Evolutionary conservation across 2,797 vertebrate species (phyloP), one percentile per base, ranked within the genome.

Genomic region (Allobates femoralis): DNA sequence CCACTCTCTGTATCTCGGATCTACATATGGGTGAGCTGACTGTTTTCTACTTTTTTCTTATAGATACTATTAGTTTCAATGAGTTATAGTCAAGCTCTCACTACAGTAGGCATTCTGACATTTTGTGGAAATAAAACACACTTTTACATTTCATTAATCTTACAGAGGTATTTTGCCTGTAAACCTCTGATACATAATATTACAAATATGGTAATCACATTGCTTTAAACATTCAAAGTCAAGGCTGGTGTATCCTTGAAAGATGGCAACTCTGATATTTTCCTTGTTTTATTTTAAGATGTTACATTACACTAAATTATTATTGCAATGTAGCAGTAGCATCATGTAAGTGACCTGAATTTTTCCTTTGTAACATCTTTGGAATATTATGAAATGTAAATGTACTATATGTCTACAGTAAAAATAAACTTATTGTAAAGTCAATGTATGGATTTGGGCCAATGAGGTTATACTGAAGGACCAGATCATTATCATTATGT

Each of bases 371-470:
- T n/a, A 41, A 73, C 34, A 12, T n/a, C 0, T 14, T 34, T 34
- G 41, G 69, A n/a, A 46, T 73, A n/a, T 46, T 73, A 71, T 71
- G 5, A 23, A 10, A 71, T 23, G 15, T 46, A 71, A 41, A 71
- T 71, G 37, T 41, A 69, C 34, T 67, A 28, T n/a, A 67, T 67
- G 32, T 34, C 8, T 41, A 41, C 7, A 41, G 21, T 41, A 71
- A 71, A 69, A 69, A 69, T 69, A 37, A 37, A 69, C 66, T 69
- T 69, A 69, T 69, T 37, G 28, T 69, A 34, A 69, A 69, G 66
- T 69, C 32, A 69, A 69, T 69, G 32, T 32, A 37, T 69, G 32
- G 66, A 69, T 69, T 69, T 69, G 19, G 66, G 66, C 34, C 66
- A 69, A 69, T 18, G 3, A 34, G 16, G 2, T 69, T 66, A 66